Conservation (phyloP, 2,113 vertebrate species). For the Hoplias malabaricus region DNA sequence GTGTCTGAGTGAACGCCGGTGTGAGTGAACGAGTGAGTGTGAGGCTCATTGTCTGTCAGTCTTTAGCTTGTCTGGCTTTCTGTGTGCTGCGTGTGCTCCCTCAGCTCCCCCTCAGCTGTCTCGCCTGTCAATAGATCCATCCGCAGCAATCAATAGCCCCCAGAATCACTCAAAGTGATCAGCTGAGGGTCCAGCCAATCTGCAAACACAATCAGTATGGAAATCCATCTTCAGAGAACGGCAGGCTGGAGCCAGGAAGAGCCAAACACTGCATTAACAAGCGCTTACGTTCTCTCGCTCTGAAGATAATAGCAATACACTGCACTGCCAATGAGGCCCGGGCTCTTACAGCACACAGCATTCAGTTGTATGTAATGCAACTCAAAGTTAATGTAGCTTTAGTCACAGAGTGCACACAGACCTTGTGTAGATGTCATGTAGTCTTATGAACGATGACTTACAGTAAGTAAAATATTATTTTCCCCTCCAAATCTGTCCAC, state of each 20-base stretch:
- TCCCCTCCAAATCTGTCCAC: no score
- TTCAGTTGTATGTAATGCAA: slow-evolving; percentile 50
- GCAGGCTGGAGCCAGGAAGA: background rate
- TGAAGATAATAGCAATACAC: slow-evolving; percentile 43
- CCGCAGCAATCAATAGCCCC: slow-evolving; percentile 71
- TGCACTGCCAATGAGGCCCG: slow-evolving; percentile 37
- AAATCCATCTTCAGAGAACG: slow-evolving; percentile 76
- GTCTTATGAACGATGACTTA: no score
- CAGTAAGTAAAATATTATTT: no score
- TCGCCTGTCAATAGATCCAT: slow-evolving; percentile 78
- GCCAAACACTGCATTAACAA: slow-evolving; percentile 40
- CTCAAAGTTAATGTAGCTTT: no score
- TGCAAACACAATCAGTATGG: slow-evolving; percentile 81
- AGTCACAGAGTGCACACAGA: no score
- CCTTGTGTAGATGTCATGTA: no score
- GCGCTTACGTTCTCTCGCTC: slow-evolving; percentile 38
- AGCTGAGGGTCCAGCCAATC: slow-evolving; percentile 76
- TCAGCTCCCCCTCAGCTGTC: slow-evolving; percentile 62
- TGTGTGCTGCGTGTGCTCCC: slow-evolving; percentile 53
- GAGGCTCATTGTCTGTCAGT: slow-evolving; percentile 58
- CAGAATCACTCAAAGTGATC: slow-evolving; percentile 81
- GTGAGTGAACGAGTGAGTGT: background rate
- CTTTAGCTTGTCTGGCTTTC: slow-evolving; percentile 57
- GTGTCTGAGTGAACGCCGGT: no score
- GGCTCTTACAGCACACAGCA: slow-evolving; percentile 23